Conservation (phyloP, 2,797 vertebrate species). For the Phoebastria nigripes region DNA sequence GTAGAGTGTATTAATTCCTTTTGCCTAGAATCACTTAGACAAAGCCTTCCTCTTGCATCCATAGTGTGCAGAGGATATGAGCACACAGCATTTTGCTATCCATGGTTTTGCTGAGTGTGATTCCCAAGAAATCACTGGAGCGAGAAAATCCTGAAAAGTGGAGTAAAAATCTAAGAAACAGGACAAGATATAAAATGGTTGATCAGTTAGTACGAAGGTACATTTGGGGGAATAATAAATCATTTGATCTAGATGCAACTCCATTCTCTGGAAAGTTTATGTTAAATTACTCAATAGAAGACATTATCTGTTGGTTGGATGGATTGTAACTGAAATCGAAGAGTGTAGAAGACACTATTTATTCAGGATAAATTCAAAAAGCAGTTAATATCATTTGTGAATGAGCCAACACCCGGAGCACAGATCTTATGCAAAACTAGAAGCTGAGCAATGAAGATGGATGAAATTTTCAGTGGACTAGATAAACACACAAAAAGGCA, state of each 20-base stretch:
- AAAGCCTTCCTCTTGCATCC: neutral
- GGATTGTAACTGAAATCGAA: neutral
- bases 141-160: neutral
- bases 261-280: slow-evolving; percentile 5
- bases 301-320: neutral
- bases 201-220: neutral
- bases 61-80: neutral
- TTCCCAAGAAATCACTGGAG: neutral
- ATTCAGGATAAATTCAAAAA: neutral
- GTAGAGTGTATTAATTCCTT: neutral
- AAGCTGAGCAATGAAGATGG: neutral
- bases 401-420: neutral
- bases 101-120: neutral
- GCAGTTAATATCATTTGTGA: neutral
- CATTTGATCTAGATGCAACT: neutral
- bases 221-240: neutral
- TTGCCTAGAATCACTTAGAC: neutral
- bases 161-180: neutral
- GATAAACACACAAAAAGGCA: neutral
- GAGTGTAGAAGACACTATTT: neutral
- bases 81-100: neutral
- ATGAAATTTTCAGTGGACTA: neutral
- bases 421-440: neutral
- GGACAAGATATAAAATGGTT: neutral
- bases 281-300: slow-evolving; percentile 28